Evolutionary conservation across 1,140 invertebrate species (phyloP).

Genomic region (Drosophila malerkotliana): DNA sequence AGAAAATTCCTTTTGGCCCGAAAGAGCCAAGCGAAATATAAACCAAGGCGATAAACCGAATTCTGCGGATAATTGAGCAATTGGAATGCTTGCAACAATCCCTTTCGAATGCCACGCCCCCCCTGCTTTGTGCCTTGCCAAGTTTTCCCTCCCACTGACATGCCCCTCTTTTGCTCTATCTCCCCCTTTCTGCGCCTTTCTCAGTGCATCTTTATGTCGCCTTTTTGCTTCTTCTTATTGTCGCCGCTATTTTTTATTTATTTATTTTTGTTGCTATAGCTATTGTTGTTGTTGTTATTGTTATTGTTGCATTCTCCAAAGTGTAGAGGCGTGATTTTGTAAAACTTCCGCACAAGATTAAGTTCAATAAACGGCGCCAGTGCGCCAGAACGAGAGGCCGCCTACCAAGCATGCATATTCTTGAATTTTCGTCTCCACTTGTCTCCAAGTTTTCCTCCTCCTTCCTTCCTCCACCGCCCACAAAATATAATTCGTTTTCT

Average conservation of each 20-base stretch:
- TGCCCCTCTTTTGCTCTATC: neutral
- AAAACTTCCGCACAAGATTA: conserved; percentile 67
- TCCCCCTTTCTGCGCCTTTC: conserved; percentile 54
- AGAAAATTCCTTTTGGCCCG: conserved; percentile 8
- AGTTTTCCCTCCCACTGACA: conserved; percentile 13
- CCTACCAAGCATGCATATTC: neutral
- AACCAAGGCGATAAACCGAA: conserved; percentile 14
- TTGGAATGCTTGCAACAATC: conserved; percentile 35
- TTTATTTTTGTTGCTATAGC: conserved; percentile 14
- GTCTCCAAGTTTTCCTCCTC: neutral
- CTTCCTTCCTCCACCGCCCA: neutral
- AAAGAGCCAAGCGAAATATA: neutral
- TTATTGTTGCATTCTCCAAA: conserved; percentile 34
- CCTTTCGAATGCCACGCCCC: conserved; percentile 35
- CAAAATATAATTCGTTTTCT: neutral
- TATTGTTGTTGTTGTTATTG: neutral
- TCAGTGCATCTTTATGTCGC: conserved; percentile 25
- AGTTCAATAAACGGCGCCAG: conserved; percentile 62
- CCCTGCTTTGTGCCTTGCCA: conserved; percentile 19
- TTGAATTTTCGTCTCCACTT: neutral
- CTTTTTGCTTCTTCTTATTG: conserved; percentile 2
- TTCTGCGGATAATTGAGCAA: conserved; percentile 29
- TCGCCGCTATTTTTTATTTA: conserved; percentile 18
- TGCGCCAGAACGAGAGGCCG: conserved; percentile 16
- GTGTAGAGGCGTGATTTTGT: conserved; percentile 54